Evolutionary conservation across 2,113 vertebrate genomes (phyloP).

Genomic region (Apeltes quadracus): DNA sequence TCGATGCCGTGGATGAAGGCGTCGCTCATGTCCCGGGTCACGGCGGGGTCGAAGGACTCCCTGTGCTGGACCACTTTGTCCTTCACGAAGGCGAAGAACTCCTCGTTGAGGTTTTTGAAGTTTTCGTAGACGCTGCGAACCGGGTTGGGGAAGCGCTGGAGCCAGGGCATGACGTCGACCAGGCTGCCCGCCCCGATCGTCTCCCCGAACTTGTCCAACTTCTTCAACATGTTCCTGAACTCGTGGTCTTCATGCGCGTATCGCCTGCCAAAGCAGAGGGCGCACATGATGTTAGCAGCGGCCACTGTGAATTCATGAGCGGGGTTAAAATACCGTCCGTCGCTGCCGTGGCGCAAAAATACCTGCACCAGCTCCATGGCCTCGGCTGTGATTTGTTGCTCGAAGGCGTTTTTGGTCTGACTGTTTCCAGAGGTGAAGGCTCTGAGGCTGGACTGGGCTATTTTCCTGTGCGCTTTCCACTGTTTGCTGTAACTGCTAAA

Average conservation of each 20-base stretch:
- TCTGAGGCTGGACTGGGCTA: conserved; percentile 83
- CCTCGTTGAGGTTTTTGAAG: conserved; percentile 84
- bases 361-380: conserved; percentile 79
- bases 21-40: conserved; percentile 84
- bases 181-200: conserved; percentile 88
- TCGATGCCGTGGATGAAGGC: conserved; percentile 83
- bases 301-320: conserved; percentile 80
- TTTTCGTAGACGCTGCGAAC: conserved; percentile 84
- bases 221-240: conserved; percentile 81
- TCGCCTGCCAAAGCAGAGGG: conserved; percentile 87
- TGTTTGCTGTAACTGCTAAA: conserved; percentile 82
- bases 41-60: conserved; percentile 72
- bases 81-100: conserved; percentile 83
- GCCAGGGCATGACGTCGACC: conserved; percentile 90
- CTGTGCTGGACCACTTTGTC: conserved; percentile 83
- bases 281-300: conserved; percentile 86
- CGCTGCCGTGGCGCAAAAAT: conserved; percentile 71
- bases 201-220: conserved; percentile 83
- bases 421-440: conserved; percentile 82
- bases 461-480: conserved; percentile 84
- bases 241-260: conserved; percentile 84
- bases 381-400: conserved; percentile 83
- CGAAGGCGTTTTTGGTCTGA: conserved; percentile 79
- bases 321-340: conserved; percentile 78
- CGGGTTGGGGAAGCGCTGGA: conserved; percentile 87